Conservation (phyloP, 23 tunicate genomes). For the Halocynthia roretzi region DNA sequence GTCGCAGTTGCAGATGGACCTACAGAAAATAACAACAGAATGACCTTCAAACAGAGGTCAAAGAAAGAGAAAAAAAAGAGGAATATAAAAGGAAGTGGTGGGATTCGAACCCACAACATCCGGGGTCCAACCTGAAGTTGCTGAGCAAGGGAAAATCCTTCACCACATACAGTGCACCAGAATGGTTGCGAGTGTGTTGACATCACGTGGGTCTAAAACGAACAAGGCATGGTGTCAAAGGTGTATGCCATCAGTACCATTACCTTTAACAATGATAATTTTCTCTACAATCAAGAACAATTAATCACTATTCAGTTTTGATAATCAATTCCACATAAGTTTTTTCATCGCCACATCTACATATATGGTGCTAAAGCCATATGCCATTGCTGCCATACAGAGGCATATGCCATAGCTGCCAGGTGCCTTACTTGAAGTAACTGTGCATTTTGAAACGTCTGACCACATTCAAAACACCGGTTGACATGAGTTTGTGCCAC, state of each 20-base stretch:
- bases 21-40: not conserved
- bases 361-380: no score
- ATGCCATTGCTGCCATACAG: no score
- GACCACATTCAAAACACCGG: slow-evolving; percentile 85
- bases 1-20: slow-evolving; percentile 20
- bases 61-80: no score
- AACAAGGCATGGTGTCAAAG: not conserved
- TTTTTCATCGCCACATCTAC: no score
- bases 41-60: no score
- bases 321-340: no score
- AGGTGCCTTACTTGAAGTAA: slow-evolving; percentile 51
- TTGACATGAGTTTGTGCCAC: slow-evolving; percentile 50
- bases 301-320: no score
- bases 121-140: slow-evolving; percentile 58
- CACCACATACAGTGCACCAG: slow-evolving; percentile 96
- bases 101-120: no score
- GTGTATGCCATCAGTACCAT: no score
- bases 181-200: slow-evolving; percentile 86
- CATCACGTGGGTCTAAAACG: slow-evolving; percentile 75
- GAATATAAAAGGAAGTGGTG: no score
- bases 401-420: not conserved
- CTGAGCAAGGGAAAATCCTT: slow-evolving; percentile 72
- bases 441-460: slow-evolving; percentile 57
- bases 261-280: no score
- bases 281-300: no score